Evolutionary conservation across 2,888 invertebrate species (phyloP).

Genomic region (Plebejus argus): DNA sequence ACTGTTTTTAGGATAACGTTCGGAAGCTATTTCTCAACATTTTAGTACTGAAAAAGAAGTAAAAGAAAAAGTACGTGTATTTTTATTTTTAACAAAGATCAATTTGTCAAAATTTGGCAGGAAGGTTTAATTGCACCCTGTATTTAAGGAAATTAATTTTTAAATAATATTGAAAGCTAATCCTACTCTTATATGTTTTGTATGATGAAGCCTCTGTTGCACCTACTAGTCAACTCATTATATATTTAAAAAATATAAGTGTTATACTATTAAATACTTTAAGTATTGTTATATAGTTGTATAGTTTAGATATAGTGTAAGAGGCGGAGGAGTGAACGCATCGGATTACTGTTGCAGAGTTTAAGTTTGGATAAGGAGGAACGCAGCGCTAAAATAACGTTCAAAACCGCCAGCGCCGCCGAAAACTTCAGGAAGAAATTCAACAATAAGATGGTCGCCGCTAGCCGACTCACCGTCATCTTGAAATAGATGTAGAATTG

Average conservation of each 20-base stretch:
- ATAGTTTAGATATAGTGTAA: constrained; percentile 35
- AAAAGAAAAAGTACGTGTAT: too few species aligned
- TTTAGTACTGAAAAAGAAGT: too few species aligned
- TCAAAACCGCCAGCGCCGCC: constrained; percentile 64
- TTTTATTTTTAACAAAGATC: too few species aligned
- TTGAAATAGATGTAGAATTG: constrained; percentile 35
- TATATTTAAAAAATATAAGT: neutral
- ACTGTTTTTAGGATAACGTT: too few species aligned
- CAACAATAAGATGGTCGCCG: constrained; percentile 76
- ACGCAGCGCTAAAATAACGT: constrained; percentile 66
- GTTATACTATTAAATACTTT: neutral
- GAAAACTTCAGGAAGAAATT: constrained; percentile 71
- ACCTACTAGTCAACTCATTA: neutral
- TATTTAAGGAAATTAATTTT: too few species aligned
- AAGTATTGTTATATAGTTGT: constrained; percentile 11
- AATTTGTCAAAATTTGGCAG: too few species aligned
- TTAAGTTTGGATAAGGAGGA: constrained; percentile 70
- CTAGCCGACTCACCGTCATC: constrained; percentile 66
- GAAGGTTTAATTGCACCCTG: too few species aligned
- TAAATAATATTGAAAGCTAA: neutral
- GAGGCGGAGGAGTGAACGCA: constrained; percentile 41
- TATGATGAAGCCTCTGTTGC: neutral
- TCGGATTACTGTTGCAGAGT: constrained; percentile 66
- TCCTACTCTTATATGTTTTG: neutral
- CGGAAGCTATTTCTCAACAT: too few species aligned